These are phyloP conservation scores for Cephus runcator DNA, from an alignment of 2,888 invertebrate species.

Conservation along the genomic window DNA sequence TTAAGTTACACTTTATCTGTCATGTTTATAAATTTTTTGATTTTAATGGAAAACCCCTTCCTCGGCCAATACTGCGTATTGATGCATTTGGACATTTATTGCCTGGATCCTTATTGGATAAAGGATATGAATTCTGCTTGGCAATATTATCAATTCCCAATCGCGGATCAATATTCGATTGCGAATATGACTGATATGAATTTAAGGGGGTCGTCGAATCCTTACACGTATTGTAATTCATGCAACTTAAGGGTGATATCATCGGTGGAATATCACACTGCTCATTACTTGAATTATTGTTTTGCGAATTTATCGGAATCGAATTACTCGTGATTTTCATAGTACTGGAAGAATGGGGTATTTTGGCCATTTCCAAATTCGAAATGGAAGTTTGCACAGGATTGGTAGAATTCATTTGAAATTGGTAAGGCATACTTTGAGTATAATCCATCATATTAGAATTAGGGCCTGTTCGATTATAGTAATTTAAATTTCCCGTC, in stretches of 20 bases:
- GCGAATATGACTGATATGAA: background rate
- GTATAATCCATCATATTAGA: background rate
- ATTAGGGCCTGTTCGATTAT: background rate
- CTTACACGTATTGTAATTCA: slow-evolving; percentile 27
- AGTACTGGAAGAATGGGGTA: background rate
- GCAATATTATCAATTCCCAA: background rate
- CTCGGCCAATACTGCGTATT: background rate
- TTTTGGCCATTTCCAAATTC: background rate
- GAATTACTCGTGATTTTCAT: background rate
- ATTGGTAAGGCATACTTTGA: background rate
- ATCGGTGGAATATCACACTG: slow-evolving; percentile 26
- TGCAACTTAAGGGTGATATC: slow-evolving; percentile 35
- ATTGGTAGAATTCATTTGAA: background rate
- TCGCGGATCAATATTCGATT: background rate
- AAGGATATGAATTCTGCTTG: background rate
- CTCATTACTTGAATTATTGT: background rate
- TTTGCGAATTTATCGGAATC: background rate
- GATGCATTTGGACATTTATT: background rate
- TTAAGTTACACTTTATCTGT: background rate
- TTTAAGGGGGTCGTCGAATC: background rate
- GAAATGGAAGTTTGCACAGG: background rate
- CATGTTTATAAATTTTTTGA: background rate
- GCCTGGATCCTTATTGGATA: background rate
- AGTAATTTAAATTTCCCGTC: background rate
- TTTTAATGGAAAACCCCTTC: background rate